phyloP scores from a whole-genome alignment of 2,888 invertebrate species.

The Hoplodrina blanda region DNA sequence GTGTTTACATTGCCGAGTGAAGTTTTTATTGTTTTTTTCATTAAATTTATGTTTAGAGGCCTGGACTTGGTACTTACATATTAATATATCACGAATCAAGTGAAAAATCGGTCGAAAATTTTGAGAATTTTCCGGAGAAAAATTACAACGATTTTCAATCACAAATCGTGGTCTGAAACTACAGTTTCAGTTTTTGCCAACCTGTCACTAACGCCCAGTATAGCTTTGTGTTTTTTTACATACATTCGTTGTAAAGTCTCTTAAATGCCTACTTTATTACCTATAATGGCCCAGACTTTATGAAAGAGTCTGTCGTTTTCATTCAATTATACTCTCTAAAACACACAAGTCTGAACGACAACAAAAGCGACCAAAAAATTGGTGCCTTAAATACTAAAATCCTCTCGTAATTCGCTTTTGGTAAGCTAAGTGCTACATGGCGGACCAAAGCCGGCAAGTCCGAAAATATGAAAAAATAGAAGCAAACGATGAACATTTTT shows the following conservation, averaged over 20 bases:
- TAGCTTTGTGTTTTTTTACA: too few species aligned
- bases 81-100: too few species aligned
- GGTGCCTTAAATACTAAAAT: conserved; percentile 25
- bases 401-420: conserved; percentile 42
- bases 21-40: too few species aligned
- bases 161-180: too few species aligned
- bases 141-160: too few species aligned
- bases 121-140: too few species aligned
- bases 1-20: too few species aligned
- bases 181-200: too few species aligned
- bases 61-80: too few species aligned
- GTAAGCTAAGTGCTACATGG: conserved; percentile 52
- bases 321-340: conserved; percentile 2
- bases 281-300: not conserved
- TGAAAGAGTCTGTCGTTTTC: not conserved
- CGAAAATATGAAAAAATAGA: conserved; percentile 32
- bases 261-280: not conserved
- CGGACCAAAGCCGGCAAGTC: conserved; percentile 28
- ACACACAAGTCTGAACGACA: conserved; percentile 3
- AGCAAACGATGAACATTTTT: conserved; percentile 26
- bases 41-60: too few species aligned
- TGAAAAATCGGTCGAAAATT: too few species aligned
- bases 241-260: not conserved
- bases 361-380: not conserved
- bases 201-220: too few species aligned